A percentile compares a stretch with the other conserved stretches of the same genome.
These are phyloP conservation scores for Pheosia gnoma DNA, from an alignment of 2,888 invertebrate species.

Conservation along the genomic window DNA sequence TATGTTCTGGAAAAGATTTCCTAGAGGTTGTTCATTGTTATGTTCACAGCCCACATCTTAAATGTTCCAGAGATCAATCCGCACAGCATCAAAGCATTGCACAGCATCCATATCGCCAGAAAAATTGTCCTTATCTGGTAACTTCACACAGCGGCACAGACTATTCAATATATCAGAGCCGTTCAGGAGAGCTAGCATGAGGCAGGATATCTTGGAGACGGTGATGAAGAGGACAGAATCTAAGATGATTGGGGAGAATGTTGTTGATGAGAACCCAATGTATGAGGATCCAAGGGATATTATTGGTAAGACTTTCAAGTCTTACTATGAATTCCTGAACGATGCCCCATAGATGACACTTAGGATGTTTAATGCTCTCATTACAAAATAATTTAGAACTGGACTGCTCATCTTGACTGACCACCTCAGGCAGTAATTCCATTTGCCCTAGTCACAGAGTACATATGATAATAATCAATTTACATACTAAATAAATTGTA, in stretches of 20 bases:
- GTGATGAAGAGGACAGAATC: slow-evolving; percentile 65
- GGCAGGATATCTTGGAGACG: slow-evolving; percentile 64
- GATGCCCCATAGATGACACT: too few relatives aligned
- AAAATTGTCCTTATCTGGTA: slow-evolving; percentile 64
- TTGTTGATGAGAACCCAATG: slow-evolving; percentile 59
- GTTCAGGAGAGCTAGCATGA: slow-evolving; percentile 58
- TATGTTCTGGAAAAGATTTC: too few relatives aligned
- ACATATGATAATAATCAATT: too few relatives aligned
- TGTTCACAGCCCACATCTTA: too few relatives aligned
- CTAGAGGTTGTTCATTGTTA: too few relatives aligned
- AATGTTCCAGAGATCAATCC: slow-evolving; percentile 32
- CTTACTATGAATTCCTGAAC: too few relatives aligned
- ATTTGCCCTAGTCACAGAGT: too few relatives aligned
- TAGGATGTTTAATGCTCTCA: too few relatives aligned
- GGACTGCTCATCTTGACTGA: too few relatives aligned
- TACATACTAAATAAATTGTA: too few relatives aligned
- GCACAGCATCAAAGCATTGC: slow-evolving; percentile 47
- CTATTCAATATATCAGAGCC: slow-evolving; percentile 56
- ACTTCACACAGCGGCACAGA: slow-evolving; percentile 58
- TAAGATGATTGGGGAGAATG: slow-evolving; percentile 46
- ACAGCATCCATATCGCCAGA: slow-evolving; percentile 40
- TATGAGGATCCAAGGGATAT: slow-evolving; percentile 78
- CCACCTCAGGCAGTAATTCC: too few relatives aligned
- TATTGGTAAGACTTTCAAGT: slow-evolving; percentile 51
- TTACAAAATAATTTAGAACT: too few relatives aligned